These are phyloP conservation scores for Dinothrombium tinctorium DNA, from an alignment of 1,140 invertebrate genomes.

Conservation along the genomic window DNA sequence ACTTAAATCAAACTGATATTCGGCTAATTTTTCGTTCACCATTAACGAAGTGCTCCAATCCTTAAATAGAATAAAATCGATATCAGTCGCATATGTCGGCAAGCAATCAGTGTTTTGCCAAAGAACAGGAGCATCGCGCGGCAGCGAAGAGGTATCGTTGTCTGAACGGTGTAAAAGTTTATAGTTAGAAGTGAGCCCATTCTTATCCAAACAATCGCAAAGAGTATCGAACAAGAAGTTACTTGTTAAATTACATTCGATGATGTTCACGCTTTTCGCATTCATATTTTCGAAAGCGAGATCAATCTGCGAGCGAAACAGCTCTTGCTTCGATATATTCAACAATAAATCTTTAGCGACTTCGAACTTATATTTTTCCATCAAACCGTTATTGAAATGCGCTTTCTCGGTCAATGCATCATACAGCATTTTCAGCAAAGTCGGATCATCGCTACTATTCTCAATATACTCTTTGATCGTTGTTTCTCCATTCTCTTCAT, in stretches of 20 bases:
- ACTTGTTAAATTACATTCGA: not conserved
- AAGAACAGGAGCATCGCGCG: too few relatives aligned
- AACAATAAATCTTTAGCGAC: not conserved
- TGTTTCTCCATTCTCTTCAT: not conserved
- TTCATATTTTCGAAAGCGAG: not conserved
- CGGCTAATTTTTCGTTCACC: too few relatives aligned
- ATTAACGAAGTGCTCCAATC: too few relatives aligned
- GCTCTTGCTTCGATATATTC: not conserved
- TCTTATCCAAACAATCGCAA: not conserved
- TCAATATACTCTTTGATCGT: not conserved
- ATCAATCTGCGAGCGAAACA: not conserved
- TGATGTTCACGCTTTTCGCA: not conserved
- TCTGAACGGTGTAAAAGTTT: constrained; percentile 7
- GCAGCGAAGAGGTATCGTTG: too few relatives aligned
- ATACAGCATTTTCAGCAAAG: not conserved
- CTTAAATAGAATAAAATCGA: too few relatives aligned
- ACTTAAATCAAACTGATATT: too few relatives aligned
- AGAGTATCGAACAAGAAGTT: not conserved
- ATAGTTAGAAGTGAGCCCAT: constrained; percentile 3
- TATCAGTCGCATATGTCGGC: too few relatives aligned
- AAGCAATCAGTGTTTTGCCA: too few relatives aligned
- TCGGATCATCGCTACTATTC: not conserved
- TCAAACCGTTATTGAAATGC: not conserved
- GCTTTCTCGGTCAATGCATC: not conserved
- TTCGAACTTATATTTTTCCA: too few relatives aligned